A percentile compares a stretch with the other conserved stretches of the same genome.
Evolutionary conservation across 2,797 vertebrate species (phyloP).

Genomic region (Acrossocheilus wenchowensis): DNA sequence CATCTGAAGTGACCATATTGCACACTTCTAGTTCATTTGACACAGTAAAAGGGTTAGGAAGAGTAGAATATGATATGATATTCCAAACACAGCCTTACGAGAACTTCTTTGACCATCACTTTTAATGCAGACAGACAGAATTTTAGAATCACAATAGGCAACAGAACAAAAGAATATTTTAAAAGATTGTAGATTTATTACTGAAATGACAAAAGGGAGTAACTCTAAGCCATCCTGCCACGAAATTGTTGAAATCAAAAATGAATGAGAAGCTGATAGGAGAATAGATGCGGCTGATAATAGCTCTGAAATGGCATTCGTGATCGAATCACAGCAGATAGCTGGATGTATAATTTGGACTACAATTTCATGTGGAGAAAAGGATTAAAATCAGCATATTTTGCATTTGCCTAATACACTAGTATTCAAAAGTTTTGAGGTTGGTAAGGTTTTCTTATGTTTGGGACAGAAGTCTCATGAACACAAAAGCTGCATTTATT

Average conservation of each 20-base stretch:
- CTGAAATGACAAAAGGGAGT: conserved; percentile 1
- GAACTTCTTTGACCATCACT: not conserved
- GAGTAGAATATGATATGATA: not conserved
- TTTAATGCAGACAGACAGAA: not conserved
- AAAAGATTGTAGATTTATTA: not conserved
- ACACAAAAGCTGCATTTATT: not conserved
- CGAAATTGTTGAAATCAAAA: conserved; percentile 25
- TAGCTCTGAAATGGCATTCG: conserved; percentile 10
- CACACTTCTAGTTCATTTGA: not conserved
- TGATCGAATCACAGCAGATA: not conserved
- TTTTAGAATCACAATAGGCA: conserved; percentile 1
- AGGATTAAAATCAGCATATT: conserved; percentile 1
- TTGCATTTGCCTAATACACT: not conserved
- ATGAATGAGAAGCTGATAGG: conserved; percentile 31
- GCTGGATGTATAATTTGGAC: not conserved
- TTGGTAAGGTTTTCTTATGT: not conserved
- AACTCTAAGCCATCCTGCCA: not conserved
- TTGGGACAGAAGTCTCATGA: not conserved
- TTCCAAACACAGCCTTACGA: not conserved
- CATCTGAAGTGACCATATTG: not conserved
- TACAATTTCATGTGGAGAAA: conserved; percentile 3
- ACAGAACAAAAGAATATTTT: conserved; percentile 5
- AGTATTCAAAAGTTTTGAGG: not conserved
- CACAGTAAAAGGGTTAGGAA: not conserved
- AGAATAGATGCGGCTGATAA: conserved; percentile 3